Base-by-base conservation (phyloP, 2,113 vertebrate species). In the Pimephales promelas region DNA sequence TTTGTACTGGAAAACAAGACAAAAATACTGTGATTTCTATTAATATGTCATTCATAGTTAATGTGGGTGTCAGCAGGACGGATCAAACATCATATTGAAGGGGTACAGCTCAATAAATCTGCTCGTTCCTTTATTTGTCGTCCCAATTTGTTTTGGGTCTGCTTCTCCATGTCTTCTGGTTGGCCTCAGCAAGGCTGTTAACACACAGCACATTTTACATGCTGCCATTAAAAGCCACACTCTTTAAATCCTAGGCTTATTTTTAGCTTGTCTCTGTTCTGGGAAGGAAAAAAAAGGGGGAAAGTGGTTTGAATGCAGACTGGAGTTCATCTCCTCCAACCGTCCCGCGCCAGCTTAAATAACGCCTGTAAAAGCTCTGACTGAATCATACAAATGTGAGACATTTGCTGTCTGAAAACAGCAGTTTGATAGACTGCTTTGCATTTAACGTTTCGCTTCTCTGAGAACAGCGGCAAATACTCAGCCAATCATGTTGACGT, bases 211-310 rank as follows among this genome's bases (percentile, higher is more conserved):
- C 70, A 92, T 92, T 94, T 94, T 93, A 93, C 91, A 90, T 24
- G 83, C 91, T 90, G 92, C 89, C 92, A 94, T 94, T 94, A 94
- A 92, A 94, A 94, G 90, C 93, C 92, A 79, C 93, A 94, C 88
- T 90, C 90, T 92, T 91, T 92, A 91, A 92, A 91, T 92, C 86
- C 76, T 26, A 66, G 57, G 68, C 88, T 92, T 94, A 93, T 94
- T 93, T 94, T 94, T 92, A 94, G 93, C 89, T 74, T 13, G 90
- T 92, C 92, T 93, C 89, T 75, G 83, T 73, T 85, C 78, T 70
- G 86, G 73, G 26, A 34, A 86, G 64, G 40, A 80, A 84, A 84
- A 83, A 89, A 86, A 84, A 70, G 34, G 68, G 45, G 52, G 87
- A 90, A 84, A 90, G 87, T 86, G 86, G 88, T 90, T 91, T 91